Conservation (phyloP, 1,140 invertebrate genomes). For the Lutraria rhynchaena region DNA sequence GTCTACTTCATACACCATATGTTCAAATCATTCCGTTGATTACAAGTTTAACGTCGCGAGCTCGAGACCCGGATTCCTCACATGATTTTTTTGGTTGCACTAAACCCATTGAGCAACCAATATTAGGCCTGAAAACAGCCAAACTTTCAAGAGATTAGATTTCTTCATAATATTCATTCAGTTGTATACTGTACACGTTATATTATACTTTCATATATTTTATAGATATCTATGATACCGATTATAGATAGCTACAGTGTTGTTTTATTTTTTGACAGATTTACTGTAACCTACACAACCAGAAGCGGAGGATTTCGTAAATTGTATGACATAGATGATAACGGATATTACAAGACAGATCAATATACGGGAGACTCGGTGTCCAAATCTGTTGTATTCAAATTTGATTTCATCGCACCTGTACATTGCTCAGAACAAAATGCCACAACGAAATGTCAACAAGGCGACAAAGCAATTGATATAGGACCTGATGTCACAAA, state of each 20-base stretch:
- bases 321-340: background rate
- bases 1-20: too few species aligned
- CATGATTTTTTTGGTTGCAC: too few species aligned
- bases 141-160: too few species aligned
- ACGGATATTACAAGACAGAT: background rate
- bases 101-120: too few species aligned
- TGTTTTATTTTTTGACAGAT: background rate
- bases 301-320: background rate
- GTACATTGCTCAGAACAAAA: background rate
- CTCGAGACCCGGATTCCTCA: too few species aligned
- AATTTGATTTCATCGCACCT: constrained; percentile 9
- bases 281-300: background rate
- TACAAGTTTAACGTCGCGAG: too few species aligned
- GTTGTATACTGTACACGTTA: too few species aligned
- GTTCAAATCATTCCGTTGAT: too few species aligned
- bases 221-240: too few species aligned
- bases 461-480: background rate
- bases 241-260: background rate
- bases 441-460: background rate
- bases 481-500: background rate
- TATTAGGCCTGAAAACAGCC: too few species aligned
- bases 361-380: background rate
- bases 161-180: too few species aligned
- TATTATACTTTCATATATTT: too few species aligned
- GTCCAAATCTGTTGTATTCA: background rate